Base-by-base conservation (phyloP, 1,140 invertebrate species). In the Anoplophora glabripennis region DNA sequence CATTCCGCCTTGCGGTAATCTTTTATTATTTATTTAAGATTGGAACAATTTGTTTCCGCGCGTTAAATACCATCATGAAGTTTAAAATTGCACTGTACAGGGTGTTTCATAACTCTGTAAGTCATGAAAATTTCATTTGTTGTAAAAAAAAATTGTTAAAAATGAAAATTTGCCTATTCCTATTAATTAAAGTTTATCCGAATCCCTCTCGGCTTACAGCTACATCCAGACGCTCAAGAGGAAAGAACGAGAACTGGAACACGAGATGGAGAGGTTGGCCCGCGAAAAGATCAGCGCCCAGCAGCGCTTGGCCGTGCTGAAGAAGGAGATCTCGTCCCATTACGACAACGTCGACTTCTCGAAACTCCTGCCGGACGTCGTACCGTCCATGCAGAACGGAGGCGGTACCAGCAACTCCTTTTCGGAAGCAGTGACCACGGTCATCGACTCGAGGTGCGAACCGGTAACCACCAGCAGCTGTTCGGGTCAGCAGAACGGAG, bases 231-330 rank as follows among this genome's bases (percentile, higher is more conserved):
- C 78, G 42, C 76, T 92, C 65, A 87, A 85, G 67, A 82, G 84
- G 48, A 89, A 87, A 70, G 89, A 92, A 72, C 80, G 86, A 52
- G 92, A 94, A 59, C 85, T 84, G 72, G 92, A 95, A 70, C 87
- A 89, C 65, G 89, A 94, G 74, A 87, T 93, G 84, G 92, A 95
- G 76, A 80, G 81, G 59, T 77, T 94, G 55, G 91, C 92, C 0
- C 84, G 90, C 55, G 88, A 94, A 69, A 96, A 95, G 78, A 94
- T 94, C 61, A 81, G 86, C 14, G 75, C 83, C 18, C 89, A 92
- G 67, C 88, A 91, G 71, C 81, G 80, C 58, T 76, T 92, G 48
- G 80, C 83, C 0, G 76, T 77, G 35, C 72, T 93, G 41, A 88
- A 86, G 66, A 87, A 87, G 64, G 89, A 90, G 60, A 76, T 87